phyloP scores from a whole-genome alignment of 1,140 invertebrate genomes.

The Euborellia annulipes region DNA sequence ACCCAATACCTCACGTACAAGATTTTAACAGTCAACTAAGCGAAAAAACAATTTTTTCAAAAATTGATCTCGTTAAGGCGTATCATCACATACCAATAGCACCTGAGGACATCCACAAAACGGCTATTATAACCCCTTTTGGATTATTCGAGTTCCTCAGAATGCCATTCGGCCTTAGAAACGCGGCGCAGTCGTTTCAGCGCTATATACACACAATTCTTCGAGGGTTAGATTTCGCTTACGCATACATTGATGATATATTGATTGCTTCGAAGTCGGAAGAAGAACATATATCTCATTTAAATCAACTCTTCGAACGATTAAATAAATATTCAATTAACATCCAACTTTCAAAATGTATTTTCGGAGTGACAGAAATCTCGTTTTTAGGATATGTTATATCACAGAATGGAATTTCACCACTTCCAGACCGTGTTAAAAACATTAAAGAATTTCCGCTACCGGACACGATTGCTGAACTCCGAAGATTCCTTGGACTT shows the following conservation, averaged over 20 bases:
- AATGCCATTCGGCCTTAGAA: conserved; percentile 26
- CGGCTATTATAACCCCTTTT: conserved; percentile 20
- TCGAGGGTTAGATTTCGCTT: background rate
- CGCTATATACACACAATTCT: conserved; percentile 16
- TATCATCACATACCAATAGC: conserved; percentile 20
- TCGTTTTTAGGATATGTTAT: too few species aligned
- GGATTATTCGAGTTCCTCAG: conserved; percentile 16
- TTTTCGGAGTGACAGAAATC: too few species aligned
- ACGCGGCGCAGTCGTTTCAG: conserved; percentile 26
- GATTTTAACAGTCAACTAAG: conserved; percentile 22
- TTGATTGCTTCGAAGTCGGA: too few species aligned
- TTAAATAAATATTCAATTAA: too few species aligned
- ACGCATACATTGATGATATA: too few species aligned
- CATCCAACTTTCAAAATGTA: too few species aligned
- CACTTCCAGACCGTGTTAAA: too few species aligned
- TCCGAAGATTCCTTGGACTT: too few species aligned
- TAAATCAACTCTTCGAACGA: conserved; percentile 15
- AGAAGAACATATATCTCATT: conserved; percentile 15
- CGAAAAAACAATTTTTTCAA: conserved; percentile 27
- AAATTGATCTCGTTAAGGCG: conserved; percentile 24
- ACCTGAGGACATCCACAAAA: conserved; percentile 22
- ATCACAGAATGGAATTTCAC: too few species aligned
- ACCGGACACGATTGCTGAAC: too few species aligned
- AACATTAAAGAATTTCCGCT: too few species aligned
- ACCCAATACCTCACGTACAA: conserved; percentile 23